Evolutionary conservation across 2,113 vertebrate genomes (phyloP), one percentile per base, ranked within the genome.

Genomic region (Trochalopteron elliotii): DNA sequence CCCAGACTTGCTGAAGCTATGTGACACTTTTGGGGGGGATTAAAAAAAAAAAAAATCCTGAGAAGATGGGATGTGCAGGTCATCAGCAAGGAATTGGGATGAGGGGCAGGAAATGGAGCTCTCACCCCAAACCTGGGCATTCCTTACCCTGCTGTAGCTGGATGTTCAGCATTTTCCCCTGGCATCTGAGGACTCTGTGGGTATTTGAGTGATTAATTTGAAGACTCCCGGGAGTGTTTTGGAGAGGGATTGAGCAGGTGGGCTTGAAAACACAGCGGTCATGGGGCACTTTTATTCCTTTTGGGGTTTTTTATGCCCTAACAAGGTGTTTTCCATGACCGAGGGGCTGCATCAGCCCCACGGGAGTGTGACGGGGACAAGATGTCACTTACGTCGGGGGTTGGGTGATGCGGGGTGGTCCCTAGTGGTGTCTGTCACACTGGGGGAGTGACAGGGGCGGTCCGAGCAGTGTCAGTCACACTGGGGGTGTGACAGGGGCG

Each of bases 371-470:
- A 33, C 64, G 20, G 9, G 22, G 42, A 15, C n/a, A 50, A 8
- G 1, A 0, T 5, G n/a, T 21, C 78, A 25, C 42, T n/a, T 5
- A 16, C 0, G 0, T 2, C 5, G 20, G 16, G 27, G 52, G 10
- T 1, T 61, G 19, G 60, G 20, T 12, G 61, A 37, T 2, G 40
- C 47, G 4, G 44, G 4, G 37, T 0, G 7, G 22, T 37, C 21
- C 33, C 61, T 5, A 39, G 16, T 4, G 3, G 13, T 61, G 52
- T 15, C 82, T 37, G 16, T 44, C 31, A 44, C 57, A 9, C 2
- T 27, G 2, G 25, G 27, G 72, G 6, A 21, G 83, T 25, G 50
- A 35, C 20, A 12, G 23, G 11, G 71, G 37, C 8, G 2, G 47
- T 17, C 10, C 31, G 11, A 7, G 5, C 5, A 1, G 49, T 17